Base-by-base conservation (phyloP, 2,888 invertebrate species). In the Nomada lathburiana region DNA sequence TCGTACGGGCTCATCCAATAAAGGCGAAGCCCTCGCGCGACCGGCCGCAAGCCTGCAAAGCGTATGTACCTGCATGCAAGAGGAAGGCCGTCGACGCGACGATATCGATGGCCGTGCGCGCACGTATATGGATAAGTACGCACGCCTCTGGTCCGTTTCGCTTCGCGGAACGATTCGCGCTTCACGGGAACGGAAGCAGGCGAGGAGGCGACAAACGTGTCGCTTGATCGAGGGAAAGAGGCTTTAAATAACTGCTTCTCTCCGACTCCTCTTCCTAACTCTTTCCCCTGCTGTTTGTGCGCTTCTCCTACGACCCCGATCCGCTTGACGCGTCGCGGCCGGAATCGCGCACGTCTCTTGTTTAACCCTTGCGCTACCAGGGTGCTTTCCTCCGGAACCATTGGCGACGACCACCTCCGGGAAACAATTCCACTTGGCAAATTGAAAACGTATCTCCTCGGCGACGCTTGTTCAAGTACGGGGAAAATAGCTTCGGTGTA, bases 1-100 rank as follows among this genome's bases (percentile, higher is more conserved):
- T 85, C 78, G 80, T 92, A 90, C 73, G 92, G 92, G 77, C 83
- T 92, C 92, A 92, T 92, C 92, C 92, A 90, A 92, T 92, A 91
- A 91, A 83, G 75, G 84, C 77, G 92, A 92, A 91, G 87, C 92
- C 92, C 85, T 79, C 69, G 71, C 65, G 71, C 20, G 73, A 80
- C 86, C 80, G 74, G 63, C 83, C 65, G 83, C 83, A 85, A 83
- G 80, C 78, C 84, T 67, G 76, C 80, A 73, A 75, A 76, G 42
- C 79, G 71, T 42, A 7, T 7, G 69, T 53, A 20, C 11, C 36
- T 18, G 23, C 20, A 10, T 42, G 47, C 55, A 55, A 52, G 63
- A 69, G 44, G 77, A 67, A 57, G 72, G 70, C 55, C 42, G 57
- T 29, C 36, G 76, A 67, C 69, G 73, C 81, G 76, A 80, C 70